Evolutionary conservation across 2,797 vertebrate species (phyloP).

Genomic region (Argya squamiceps): DNA sequence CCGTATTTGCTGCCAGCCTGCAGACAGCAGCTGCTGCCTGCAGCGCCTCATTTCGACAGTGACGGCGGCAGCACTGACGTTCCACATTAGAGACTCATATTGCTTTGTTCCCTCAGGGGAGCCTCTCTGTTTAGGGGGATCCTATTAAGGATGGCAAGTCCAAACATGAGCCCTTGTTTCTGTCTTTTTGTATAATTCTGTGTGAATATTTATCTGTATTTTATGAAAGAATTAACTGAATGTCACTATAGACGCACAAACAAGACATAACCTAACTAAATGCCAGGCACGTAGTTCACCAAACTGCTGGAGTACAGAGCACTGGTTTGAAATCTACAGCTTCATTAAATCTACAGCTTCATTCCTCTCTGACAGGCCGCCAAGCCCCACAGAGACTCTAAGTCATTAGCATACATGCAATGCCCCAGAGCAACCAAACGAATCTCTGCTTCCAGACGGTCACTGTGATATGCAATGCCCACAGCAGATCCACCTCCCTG

Average conservation of each 20-base stretch:
- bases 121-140: background rate
- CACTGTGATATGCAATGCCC: background rate
- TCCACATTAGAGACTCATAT: background rate
- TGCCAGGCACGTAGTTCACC: slow-evolving; percentile 5
- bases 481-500: background rate
- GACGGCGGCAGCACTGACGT: background rate
- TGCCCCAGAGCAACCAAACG: background rate
- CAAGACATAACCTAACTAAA: background rate
- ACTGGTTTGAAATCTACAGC: background rate
- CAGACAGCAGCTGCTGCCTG: slow-evolving; percentile 17
- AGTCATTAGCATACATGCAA: background rate
- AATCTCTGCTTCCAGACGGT: background rate
- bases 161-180: background rate
- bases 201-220: background rate
- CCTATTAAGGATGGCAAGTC: background rate
- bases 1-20: background rate
- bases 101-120: background rate
- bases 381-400: background rate
- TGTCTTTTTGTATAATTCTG: background rate
- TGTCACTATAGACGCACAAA: background rate
- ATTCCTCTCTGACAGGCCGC: slow-evolving; percentile 3
- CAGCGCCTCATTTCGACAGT: background rate
- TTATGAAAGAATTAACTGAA: background rate
- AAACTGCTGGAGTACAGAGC: background rate
- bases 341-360: slow-evolving; percentile 16